Evolutionary conservation across 2,113 vertebrate genomes (phyloP), one percentile per base, ranked within the genome.

Genomic region (Jaculus jaculus): DNA sequence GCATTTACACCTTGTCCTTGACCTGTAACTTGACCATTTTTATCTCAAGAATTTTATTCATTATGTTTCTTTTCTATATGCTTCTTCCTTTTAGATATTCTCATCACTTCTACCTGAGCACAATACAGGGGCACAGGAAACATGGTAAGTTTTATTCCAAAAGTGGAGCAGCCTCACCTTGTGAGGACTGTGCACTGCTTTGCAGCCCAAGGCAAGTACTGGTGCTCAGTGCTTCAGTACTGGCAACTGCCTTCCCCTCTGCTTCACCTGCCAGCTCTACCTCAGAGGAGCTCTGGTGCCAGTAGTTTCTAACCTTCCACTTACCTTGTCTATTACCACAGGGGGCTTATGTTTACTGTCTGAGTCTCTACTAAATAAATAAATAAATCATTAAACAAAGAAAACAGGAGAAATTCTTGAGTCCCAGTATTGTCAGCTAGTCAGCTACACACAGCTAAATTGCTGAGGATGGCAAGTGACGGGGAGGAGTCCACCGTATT

Each of bases 401-500:
- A 68, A 82, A 72, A 7, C 1, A 84, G 34, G n/a, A 63, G 16
- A 54, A 58, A 73, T 4, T 28, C 12, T 28, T 37, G 78, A 30
- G 7, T 39, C 37, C 12, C 24, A 39, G 0, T 58, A 34, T n/a
- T 10, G 5, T 20, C 0, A 13, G 5, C 3, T n/a, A 21, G 1
- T 37, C 2, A 21, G 10, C 9, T 5, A 11, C 24, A 82, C 18
- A 23, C 71, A 71, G 0, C 2, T 6, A 37, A 7, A 15, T 1
- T 1, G 0, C 16, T 15, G n/a, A 21, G n/a, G 42, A 42, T 21
- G 68, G 18, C 18, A 73, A 26, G 26, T 21, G 7, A 21, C 0
- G 0, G 20, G 20, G 24, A 58, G 15, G 2, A 34, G 1, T 2
- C 32, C 13, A 10, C 4, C 0, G 0, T 4, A 4, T 28, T 28